These are phyloP conservation scores for Agapornis roseicollis DNA, from an alignment of 2,113 vertebrate genomes.

Conservation along the genomic window DNA sequence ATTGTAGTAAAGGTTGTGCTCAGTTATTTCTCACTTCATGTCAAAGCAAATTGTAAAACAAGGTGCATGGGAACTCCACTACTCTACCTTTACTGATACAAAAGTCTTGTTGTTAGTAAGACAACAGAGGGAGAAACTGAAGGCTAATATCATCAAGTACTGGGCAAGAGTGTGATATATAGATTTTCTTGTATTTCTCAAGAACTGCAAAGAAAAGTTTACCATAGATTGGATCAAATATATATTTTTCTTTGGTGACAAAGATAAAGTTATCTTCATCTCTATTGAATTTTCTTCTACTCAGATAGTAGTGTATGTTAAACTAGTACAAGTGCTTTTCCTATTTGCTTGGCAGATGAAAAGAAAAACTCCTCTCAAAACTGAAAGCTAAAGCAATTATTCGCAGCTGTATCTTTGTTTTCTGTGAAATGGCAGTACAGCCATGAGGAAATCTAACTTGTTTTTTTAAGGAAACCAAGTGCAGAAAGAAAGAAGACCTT, in stretches of 20 bases:
- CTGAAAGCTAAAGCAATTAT: conserved; percentile 47
- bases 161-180: background rate
- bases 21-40: conserved; percentile 45
- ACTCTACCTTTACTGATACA: background rate
- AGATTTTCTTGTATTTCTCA: conserved; percentile 29
- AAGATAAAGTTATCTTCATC: conserved; percentile 34
- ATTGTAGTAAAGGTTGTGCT: conserved; percentile 56
- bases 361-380: conserved; percentile 7
- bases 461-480: background rate
- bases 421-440: background rate
- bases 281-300: conserved; percentile 44
- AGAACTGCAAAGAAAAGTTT: conserved; percentile 4
- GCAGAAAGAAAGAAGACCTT: background rate
- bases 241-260: conserved; percentile 12
- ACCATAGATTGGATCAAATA: conserved; percentile 38
- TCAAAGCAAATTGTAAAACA: conserved; percentile 57
- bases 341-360: conserved; percentile 19
- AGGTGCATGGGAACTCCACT: conserved; percentile 30
- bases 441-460: background rate
- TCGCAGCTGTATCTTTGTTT: background rate
- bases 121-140: conserved; percentile 39
- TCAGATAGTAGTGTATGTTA: conserved; percentile 18
- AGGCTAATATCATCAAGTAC: background rate
- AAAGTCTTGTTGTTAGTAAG: conserved; percentile 15
- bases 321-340: conserved; percentile 7